These are phyloP conservation scores for Mormyrus iriodes DNA, from an alignment of 2,113 vertebrate species.

Conservation along the genomic window DNA sequence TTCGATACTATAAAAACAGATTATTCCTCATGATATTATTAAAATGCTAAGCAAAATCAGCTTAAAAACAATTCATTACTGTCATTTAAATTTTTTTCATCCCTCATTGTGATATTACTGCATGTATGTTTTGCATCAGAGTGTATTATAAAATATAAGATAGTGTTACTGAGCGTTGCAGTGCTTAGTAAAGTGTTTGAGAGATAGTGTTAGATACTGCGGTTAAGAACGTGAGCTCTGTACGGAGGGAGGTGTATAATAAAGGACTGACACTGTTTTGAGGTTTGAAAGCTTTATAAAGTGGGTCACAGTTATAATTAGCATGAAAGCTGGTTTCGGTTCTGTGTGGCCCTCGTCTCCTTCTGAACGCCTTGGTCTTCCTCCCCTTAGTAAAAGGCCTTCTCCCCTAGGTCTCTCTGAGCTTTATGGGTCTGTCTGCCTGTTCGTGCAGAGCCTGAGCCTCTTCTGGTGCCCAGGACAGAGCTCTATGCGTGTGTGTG, in stretches of 20 bases:
- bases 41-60: background rate
- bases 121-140: background rate
- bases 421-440: slow-evolving; percentile 52
- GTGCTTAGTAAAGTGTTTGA: background rate
- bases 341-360: background rate
- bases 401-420: slow-evolving; percentile 29
- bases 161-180: background rate
- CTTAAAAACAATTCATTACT: background rate
- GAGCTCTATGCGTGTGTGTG: slow-evolving; percentile 35
- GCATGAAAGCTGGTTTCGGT: background rate
- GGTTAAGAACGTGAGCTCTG: background rate
- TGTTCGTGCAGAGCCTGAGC: slow-evolving; percentile 48
- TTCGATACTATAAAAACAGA: background rate
- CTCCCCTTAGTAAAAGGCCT: slow-evolving; percentile 23
- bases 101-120: background rate
- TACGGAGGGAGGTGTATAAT: background rate
- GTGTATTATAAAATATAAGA: background rate
- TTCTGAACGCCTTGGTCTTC: background rate
- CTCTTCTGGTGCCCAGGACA: slow-evolving; percentile 46
- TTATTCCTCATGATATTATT: background rate
- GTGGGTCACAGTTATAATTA: background rate
- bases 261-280: background rate
- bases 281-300: background rate
- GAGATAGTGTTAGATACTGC: background rate
- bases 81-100: background rate